These are phyloP conservation scores for Lasioglossum baleicum DNA, from an alignment of 1,140 invertebrate genomes.

Conservation along the genomic window DNA sequence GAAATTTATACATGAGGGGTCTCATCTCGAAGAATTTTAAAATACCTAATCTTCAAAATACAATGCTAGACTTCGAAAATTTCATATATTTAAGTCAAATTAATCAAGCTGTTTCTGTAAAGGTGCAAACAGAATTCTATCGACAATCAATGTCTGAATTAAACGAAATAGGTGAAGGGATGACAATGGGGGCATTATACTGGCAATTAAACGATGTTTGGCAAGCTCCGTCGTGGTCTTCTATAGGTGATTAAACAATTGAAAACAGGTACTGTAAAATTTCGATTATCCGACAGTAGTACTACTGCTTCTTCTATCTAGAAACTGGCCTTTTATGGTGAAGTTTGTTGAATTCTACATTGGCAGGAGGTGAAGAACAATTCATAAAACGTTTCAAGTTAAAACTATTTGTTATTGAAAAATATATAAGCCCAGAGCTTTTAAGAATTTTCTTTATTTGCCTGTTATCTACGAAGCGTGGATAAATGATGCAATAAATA, in stretches of 20 bases:
- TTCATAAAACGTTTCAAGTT: too few relatives aligned
- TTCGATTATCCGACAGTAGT: too few relatives aligned
- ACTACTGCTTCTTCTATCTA: too few relatives aligned
- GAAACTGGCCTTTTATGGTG: too few relatives aligned
- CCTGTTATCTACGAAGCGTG: too few relatives aligned
- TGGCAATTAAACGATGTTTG: constrained; percentile 99
- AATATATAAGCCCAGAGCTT: too few relatives aligned
- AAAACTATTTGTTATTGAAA: too few relatives aligned
- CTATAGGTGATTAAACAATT: constrained; percentile 85
- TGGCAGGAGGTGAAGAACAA: too few relatives aligned
- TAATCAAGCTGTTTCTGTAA: constrained; percentile 92
- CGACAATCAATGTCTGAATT: constrained; percentile 83
- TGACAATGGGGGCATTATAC: constrained; percentile 97
- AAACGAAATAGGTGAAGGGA: constrained; percentile 84
- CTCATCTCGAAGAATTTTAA: constrained; percentile 83
- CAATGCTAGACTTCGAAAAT: constrained; percentile 78
- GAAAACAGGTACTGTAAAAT: neutral
- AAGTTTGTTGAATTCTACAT: too few relatives aligned
- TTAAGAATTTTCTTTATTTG: too few relatives aligned
- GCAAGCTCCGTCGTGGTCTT: constrained; percentile 97
- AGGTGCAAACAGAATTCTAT: constrained; percentile 94
- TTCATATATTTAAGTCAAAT: constrained; percentile 88
- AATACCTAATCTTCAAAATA: constrained; percentile 79
- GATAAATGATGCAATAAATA: too few relatives aligned
- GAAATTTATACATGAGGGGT: constrained; percentile 82